Conservation (phyloP, 2,113 vertebrate species). For the Crotalus helleri region DNA sequence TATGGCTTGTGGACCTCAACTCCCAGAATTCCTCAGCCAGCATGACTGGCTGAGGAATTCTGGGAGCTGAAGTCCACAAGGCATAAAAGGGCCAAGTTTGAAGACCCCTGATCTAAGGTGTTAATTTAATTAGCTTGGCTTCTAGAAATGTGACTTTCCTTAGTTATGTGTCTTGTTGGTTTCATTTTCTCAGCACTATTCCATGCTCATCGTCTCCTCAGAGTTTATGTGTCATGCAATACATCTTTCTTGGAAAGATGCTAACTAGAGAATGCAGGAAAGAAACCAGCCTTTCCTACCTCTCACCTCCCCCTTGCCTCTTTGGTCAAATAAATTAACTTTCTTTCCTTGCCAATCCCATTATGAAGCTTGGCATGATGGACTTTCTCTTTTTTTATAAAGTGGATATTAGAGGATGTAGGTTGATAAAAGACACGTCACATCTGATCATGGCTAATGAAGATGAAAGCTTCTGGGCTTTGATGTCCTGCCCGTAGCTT, state of each 20-base stretch:
- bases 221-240: background rate
- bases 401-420: slow-evolving; percentile 39
- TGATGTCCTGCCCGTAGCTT: slow-evolving; percentile 47
- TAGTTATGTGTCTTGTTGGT: background rate
- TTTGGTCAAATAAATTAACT: slow-evolving; percentile 18
- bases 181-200: background rate
- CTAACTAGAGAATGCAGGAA: background rate
- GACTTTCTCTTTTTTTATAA: slow-evolving; percentile 49
- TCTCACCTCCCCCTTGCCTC: slow-evolving; percentile 18
- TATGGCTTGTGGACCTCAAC: too few species aligned
- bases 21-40: too few species aligned
- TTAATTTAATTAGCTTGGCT: background rate
- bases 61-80: too few species aligned
- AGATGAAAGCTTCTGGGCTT: slow-evolving; percentile 59
- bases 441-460: slow-evolving; percentile 58
- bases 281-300: background rate
- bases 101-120: background rate
- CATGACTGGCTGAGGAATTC: too few species aligned
- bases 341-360: slow-evolving; percentile 41
- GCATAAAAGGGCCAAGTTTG: too few species aligned
- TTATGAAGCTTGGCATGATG: slow-evolving; percentile 50
- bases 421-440: slow-evolving; percentile 60
- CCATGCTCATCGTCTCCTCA: background rate
- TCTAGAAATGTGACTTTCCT: background rate
- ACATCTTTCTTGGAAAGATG: background rate